These are phyloP conservation scores for Xestia sexstrigata DNA, from an alignment of 2,888 invertebrate genomes.

Conservation along the genomic window DNA sequence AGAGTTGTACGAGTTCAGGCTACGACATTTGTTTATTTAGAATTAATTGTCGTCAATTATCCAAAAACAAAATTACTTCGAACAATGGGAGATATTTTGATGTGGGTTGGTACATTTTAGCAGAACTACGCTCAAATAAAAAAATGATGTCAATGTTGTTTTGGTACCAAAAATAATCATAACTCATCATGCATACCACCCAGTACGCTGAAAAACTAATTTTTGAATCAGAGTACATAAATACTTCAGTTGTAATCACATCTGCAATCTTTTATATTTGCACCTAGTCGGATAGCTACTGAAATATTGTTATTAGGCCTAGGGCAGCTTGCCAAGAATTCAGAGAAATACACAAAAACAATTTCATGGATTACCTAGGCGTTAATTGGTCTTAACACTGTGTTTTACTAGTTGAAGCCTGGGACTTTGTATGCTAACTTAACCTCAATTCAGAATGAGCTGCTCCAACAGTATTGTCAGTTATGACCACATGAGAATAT, in stretches of 20 bases:
- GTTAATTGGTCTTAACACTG: slow-evolving; percentile 4
- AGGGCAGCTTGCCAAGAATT: slow-evolving; percentile 39
- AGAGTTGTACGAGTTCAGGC: no score
- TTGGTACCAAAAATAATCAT: slow-evolving; percentile 36
- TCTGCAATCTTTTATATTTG: slow-evolving; percentile 24
- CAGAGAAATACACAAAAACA: slow-evolving; percentile 14
- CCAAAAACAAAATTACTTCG: neutral
- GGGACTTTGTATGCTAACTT: neutral
- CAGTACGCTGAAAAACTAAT: slow-evolving; percentile 6
- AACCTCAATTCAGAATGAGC: neutral
- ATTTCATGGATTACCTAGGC: slow-evolving; percentile 14
- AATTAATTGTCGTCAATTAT: neutral
- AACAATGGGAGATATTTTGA: neutral
- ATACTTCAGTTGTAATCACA: slow-evolving; percentile 26
- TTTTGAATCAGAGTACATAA: slow-evolving; percentile 27
- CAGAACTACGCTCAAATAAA: neutral
- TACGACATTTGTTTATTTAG: no score
- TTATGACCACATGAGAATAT: neutral
- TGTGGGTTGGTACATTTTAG: neutral
- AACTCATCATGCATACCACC: neutral
- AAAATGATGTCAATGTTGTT: slow-evolving; percentile 21
- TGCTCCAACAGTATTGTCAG: neutral
- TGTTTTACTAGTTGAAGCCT: neutral
- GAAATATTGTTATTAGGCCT: slow-evolving; percentile 30
- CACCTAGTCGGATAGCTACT: slow-evolving; percentile 8